These are phyloP conservation scores for Dryocosmus kuriphilus DNA, from an alignment of 2,888 invertebrate species.

Conservation along the genomic window DNA sequence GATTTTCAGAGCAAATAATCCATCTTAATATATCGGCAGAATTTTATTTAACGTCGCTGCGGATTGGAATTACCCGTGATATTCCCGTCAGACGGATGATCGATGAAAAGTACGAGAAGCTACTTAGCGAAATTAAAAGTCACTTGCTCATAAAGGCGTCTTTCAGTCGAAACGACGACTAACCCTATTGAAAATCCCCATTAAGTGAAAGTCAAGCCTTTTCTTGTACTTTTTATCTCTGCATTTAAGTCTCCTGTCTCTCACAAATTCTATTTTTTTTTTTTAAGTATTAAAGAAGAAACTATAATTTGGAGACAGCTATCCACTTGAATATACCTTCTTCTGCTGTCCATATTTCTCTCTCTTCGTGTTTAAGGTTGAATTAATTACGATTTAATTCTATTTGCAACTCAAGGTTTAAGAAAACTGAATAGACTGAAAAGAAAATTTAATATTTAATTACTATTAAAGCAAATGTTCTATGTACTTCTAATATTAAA, in stretches of 20 bases:
- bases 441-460: too few relatives aligned
- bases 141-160: slow-evolving; percentile 41
- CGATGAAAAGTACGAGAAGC: slow-evolving; percentile 45
- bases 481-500: too few relatives aligned
- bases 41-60: neutral
- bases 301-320: too few relatives aligned
- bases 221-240: neutral
- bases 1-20: neutral
- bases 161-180: slow-evolving; percentile 15
- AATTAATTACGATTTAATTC: too few relatives aligned
- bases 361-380: too few relatives aligned
- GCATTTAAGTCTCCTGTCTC: neutral
- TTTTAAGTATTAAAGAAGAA: too few relatives aligned
- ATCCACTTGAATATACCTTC: too few relatives aligned
- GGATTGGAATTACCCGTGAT: slow-evolving; percentile 38
- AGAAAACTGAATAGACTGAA: too few relatives aligned
- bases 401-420: too few relatives aligned
- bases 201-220: slow-evolving; percentile 18
- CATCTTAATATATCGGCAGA: slow-evolving; percentile 28
- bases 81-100: slow-evolving; percentile 44
- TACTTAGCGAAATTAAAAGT: slow-evolving; percentile 54
- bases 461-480: too few relatives aligned
- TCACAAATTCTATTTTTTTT: neutral
- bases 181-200: slow-evolving; percentile 21
- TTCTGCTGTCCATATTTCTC: too few relatives aligned